Conservation (phyloP, 2,113 vertebrate species). For the Paralichthys olivaceus region DNA sequence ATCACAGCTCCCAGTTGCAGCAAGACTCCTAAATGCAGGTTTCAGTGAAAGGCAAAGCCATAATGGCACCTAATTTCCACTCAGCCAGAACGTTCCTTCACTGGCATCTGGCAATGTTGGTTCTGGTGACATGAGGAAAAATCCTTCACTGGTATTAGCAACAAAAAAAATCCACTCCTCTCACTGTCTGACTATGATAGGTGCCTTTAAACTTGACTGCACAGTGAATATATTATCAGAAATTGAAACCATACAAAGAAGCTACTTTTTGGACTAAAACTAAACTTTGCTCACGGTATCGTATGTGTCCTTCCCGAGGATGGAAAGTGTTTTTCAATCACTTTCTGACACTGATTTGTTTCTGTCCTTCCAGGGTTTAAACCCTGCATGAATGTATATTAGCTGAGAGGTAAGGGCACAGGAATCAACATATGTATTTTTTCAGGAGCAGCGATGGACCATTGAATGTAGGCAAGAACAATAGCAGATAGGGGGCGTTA, state of each 20-base stretch:
- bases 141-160: neutral
- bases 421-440: no score
- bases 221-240: neutral
- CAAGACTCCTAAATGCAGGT: slow-evolving; percentile 48
- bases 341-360: neutral
- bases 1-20: slow-evolving; percentile 44
- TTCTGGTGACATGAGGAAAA: slow-evolving; percentile 33
- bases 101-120: slow-evolving; percentile 5
- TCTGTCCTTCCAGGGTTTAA: neutral
- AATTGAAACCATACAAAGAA: neutral
- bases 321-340: neutral
- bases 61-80: slow-evolving; percentile 58
- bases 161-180: neutral
- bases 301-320: neutral
- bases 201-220: neutral
- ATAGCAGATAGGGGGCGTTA: no score
- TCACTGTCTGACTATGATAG: slow-evolving; percentile 9
- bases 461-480: no score
- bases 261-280: no score
- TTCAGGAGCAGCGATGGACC: neutral
- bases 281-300: neutral
- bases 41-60: slow-evolving; percentile 45
- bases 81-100: slow-evolving; percentile 18
- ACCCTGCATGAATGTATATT: neutral
- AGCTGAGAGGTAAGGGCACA: no score